phyloP scores from a whole-genome alignment of 2,888 invertebrate genomes.

The Microctonus aethiopoides region DNA sequence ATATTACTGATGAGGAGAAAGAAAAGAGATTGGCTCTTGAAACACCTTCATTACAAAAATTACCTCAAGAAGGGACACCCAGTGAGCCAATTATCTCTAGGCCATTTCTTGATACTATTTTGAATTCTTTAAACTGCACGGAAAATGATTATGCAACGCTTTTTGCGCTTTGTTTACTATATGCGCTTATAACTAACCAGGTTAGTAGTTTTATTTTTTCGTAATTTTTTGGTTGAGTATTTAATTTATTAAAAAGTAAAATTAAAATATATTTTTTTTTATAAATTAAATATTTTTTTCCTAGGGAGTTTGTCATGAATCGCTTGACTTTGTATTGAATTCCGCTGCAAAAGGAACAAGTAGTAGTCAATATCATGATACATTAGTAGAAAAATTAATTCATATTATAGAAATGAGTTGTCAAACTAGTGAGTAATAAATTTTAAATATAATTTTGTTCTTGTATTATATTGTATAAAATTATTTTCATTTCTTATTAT shows the following conservation, averaged over 20 bases:
- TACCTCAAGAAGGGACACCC: conserved; percentile 65
- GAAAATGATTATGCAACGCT: conserved; percentile 96
- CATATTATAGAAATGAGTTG: conserved; percentile 86
- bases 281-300: conserved; percentile 42
- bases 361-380: conserved; percentile 81
- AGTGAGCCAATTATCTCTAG: conserved; percentile 65
- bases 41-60: conserved; percentile 46
- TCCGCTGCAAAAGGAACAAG: conserved; percentile 70
- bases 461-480: neutral
- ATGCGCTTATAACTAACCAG: conserved; percentile 94
- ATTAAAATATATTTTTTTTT: neutral
- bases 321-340: conserved; percentile 82
- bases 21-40: conserved; percentile 71
- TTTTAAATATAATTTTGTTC: neutral
- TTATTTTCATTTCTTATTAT: conserved; percentile 26
- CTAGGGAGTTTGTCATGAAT: conserved; percentile 84
- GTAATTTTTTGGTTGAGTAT: conserved; percentile 20
- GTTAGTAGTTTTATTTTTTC: conserved; percentile 68
- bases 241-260: neutral
- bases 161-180: conserved; percentile 90
- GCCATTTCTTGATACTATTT: conserved; percentile 89
- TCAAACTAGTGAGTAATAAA: conserved; percentile 78
- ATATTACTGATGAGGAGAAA: conserved; percentile 95
- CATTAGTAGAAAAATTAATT: conserved; percentile 85
- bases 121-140: conserved; percentile 86